Evolutionary conservation across 1,140 invertebrate genomes (phyloP).

Genomic region (Drosophila insularis): DNA sequence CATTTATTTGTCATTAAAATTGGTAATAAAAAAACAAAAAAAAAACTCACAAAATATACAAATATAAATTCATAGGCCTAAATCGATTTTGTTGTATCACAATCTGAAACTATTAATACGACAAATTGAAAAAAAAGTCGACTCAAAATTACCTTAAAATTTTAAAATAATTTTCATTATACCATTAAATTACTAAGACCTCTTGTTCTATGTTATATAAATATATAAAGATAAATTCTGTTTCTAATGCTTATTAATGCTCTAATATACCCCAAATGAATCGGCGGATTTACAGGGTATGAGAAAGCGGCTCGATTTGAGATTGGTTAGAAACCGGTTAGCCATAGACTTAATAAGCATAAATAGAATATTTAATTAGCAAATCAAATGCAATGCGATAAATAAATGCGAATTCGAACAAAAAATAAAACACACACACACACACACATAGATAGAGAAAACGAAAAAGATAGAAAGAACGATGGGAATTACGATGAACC

Average conservation of each 20-base stretch:
- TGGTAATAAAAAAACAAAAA: conserved; percentile 53
- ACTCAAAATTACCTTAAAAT: not conserved
- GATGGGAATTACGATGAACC: conserved; percentile 1
- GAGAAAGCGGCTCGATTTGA: not conserved
- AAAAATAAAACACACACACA: conserved; percentile 13
- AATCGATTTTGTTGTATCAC: conserved; percentile 63
- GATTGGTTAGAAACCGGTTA: conserved; percentile 11
- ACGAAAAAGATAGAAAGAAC: conserved; percentile 25
- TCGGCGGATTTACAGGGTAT: not conserved
- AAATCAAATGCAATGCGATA: conserved; percentile 78
- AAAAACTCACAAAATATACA: not conserved
- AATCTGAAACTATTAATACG: conserved; percentile 52
- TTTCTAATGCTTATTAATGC: no score
- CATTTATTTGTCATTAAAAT: conserved; percentile 63
- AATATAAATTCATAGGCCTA: not conserved
- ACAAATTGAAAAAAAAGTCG: not conserved
- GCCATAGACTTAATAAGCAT: conserved; percentile 65
- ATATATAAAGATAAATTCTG: no score
- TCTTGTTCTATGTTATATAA: no score
- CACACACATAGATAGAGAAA: conserved; percentile 39
- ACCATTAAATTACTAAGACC: no score
- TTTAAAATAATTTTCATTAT: no score
- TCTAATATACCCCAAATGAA: not conserved
- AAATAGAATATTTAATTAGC: conserved; percentile 78
- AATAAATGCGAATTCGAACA: conserved; percentile 56